phyloP scores from a whole-genome alignment of 2,888 invertebrate species.

The Micoletzkya japonica region DNA sequence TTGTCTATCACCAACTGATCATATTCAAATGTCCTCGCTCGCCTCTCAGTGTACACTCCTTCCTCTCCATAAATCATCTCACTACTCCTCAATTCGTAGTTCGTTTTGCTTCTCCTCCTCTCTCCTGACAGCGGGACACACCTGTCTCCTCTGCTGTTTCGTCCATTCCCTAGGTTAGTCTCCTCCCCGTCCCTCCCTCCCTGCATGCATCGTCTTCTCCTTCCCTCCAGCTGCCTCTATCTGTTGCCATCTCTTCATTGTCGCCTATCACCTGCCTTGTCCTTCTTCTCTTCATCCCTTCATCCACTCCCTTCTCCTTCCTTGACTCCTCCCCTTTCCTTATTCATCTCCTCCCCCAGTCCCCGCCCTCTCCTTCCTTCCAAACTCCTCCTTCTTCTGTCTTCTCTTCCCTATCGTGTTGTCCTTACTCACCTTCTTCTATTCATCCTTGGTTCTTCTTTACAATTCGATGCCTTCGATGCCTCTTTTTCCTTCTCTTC shows the following conservation, averaged over 20 bases:
- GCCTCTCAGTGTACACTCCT: slow-evolving; percentile 15
- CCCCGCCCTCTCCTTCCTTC: slow-evolving; percentile 10
- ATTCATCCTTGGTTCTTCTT: slow-evolving; percentile 10
- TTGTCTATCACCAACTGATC: too few relatives aligned
- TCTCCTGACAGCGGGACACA: neutral
- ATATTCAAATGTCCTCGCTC: slow-evolving; percentile 17
- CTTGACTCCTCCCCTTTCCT: neutral
- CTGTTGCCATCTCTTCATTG: slow-evolving; percentile 13
- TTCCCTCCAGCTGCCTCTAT: slow-evolving; percentile 1
- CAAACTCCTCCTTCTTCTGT: slow-evolving; percentile 10
- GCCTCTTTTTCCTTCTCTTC: neutral
- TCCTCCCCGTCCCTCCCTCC: slow-evolving; percentile 6
- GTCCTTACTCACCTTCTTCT: slow-evolving; percentile 2
- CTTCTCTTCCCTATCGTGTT: neutral
- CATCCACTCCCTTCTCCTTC: neutral
- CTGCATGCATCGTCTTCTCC: slow-evolving; percentile 4
- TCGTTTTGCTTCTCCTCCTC: neutral
- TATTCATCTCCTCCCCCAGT: neutral
- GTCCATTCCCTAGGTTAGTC: too few relatives aligned
- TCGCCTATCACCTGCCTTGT: slow-evolving; percentile 7
- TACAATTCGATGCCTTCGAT: too few relatives aligned
- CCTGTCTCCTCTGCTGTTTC: neutral
- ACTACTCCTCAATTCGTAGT: slow-evolving; percentile 9
- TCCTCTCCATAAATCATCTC: slow-evolving; percentile 15
- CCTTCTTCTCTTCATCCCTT: neutral